Percentiles rank a stretch among this genome's conserved stretches.
These are phyloP conservation scores for Notarius quadriscutis DNA, from an alignment of 2,113 vertebrate species.

Conservation along the genomic window DNA sequence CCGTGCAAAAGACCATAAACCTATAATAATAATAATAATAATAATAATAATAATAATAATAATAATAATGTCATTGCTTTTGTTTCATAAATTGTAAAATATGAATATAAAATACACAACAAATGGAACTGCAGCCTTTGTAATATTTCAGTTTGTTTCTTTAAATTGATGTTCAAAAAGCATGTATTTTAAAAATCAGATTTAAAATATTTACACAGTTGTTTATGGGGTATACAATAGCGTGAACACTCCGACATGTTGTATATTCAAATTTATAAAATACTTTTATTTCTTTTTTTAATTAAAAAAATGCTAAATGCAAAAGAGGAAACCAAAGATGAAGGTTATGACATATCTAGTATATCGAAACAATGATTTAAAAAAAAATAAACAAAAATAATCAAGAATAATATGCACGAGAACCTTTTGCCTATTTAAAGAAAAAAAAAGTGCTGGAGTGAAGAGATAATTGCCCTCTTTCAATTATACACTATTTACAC, in stretches of 20 bases:
- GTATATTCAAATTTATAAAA: constrained; percentile 46
- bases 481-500: constrained; percentile 79
- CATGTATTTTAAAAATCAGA: constrained; percentile 8
- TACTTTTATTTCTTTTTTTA: constrained; percentile 36
- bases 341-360: constrained; percentile 49
- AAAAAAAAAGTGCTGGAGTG: constrained; percentile 77
- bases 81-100: constrained; percentile 39
- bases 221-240: background rate
- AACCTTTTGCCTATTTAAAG: constrained; percentile 57
- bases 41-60: constrained; percentile 55
- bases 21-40: constrained; percentile 47
- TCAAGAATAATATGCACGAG: constrained; percentile 49
- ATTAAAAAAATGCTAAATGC: constrained; percentile 56
- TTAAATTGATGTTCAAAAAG: constrained; percentile 7
- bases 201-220: constrained; percentile 23
- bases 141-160: constrained; percentile 21
- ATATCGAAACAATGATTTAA: constrained; percentile 56
- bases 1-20: constrained; percentile 12
- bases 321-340: constrained; percentile 57
- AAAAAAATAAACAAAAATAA: constrained; percentile 56
- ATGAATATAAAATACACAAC: constrained; percentile 29
- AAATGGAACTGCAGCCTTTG: constrained; percentile 10
- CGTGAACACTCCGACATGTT: background rate
- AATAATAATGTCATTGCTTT: constrained; percentile 43
- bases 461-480: constrained; percentile 64